Base-by-base conservation (phyloP, 2,113 vertebrate genomes). In the Paralichthys olivaceus region DNA sequence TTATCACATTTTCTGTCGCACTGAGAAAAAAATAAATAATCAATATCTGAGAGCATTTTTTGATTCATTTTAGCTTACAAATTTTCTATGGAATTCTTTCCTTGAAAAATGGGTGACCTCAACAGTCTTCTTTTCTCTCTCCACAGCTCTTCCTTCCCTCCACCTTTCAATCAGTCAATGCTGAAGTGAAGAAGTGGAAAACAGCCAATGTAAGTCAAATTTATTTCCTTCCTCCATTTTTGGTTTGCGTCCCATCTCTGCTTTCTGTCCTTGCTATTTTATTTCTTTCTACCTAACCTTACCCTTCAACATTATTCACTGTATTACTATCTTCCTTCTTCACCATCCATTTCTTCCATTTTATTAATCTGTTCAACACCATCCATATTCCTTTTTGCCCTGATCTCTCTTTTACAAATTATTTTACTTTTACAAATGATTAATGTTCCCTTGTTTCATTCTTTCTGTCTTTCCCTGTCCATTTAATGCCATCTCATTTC, bases 151-250 rank as follows among this genome's bases (percentile, higher is more conserved):
- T 19, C 45, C 45, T 19, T 26, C 40, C 62, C 23, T 79, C 32
- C 75, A 70, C 49, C 64, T 56, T 63, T 58, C 51, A 63, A 22
- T 58, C 63, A 60, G 69, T 26, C 20, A 26, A 55, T 14, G 66
- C 55, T 79, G 64, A 84, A 66, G 51, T 72, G 62, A 65, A 65
- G 54, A 28, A 69, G 64, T 37, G 40, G 66, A 75, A 86, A 81
- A 69, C 82, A 28, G 7, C 84, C 72, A 70, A 69, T 37, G 89
- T 90, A 75, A 85, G 89, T 90, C 58, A n/a, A 5, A 40, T 70
- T 49, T 17, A 57, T 80, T 75, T 59, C 40, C 34, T 63, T 59
- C 26, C 34, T 59, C 15, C 26, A 0, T 5, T 56, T 29, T 12
- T 1, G 8, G 9, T 54, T 7, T 11, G 26, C 34, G 20, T 29